These are phyloP conservation scores for Chroicocephalus ridibundus DNA, from an alignment of 2,113 vertebrate species.

Conservation along the genomic window DNA sequence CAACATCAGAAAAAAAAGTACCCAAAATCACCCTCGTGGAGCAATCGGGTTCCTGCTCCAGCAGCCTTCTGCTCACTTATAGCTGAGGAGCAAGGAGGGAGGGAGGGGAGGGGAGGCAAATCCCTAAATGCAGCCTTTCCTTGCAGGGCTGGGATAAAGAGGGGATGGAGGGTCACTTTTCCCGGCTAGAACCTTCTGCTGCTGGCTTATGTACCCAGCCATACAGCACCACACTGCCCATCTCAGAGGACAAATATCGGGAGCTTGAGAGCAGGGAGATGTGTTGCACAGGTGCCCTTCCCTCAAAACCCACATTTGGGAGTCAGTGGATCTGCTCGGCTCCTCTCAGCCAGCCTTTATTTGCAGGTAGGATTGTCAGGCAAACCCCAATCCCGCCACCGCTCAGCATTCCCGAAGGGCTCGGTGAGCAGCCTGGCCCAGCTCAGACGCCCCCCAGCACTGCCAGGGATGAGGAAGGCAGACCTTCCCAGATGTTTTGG, in stretches of 20 bases:
- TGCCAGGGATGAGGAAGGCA: not conserved
- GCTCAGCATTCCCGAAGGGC: not conserved
- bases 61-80: not conserved
- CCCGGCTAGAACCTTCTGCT: not conserved
- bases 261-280: not conserved
- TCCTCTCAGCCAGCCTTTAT: not conserved
- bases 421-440: not conserved
- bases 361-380: not conserved
- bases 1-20: not conserved
- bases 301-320: not conserved
- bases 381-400: not conserved
- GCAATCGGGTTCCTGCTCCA: not conserved
- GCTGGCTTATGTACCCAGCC: accelerated
- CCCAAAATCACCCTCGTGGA: not conserved
- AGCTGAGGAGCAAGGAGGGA: not conserved
- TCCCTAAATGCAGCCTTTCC: not conserved
- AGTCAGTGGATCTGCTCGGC: not conserved
- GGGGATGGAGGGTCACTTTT: not conserved
- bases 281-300: not conserved
- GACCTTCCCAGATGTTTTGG: not conserved
- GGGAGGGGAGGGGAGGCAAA: not conserved
- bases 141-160: not conserved
- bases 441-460: not conserved
- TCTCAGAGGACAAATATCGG: not conserved
- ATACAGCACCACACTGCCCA: accelerated